These are phyloP conservation scores for Drosophila peninsularis DNA, from an alignment of 2,888 invertebrate species.

Conservation along the genomic window DNA sequence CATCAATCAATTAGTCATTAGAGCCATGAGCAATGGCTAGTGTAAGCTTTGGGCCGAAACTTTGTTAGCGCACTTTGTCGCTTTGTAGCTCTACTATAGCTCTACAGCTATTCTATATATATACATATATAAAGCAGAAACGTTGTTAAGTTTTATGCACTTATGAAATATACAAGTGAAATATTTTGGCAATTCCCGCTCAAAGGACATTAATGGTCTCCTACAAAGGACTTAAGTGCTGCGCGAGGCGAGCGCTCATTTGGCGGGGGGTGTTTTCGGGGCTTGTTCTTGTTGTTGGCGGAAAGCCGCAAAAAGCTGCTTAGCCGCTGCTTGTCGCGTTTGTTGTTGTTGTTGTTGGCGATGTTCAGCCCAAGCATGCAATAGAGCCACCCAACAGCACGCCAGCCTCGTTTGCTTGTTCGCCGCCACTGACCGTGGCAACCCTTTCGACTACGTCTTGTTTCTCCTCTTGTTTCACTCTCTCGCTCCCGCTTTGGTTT, in stretches of 20 bases:
- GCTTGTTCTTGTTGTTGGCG: slow-evolving; percentile 11
- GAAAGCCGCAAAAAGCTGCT: slow-evolving; percentile 54
- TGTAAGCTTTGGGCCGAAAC: neutral
- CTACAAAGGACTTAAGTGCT: slow-evolving; percentile 34
- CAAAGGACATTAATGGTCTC: slow-evolving; percentile 44
- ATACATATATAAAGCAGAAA: slow-evolving; percentile 21
- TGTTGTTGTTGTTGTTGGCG: slow-evolving; percentile 30
- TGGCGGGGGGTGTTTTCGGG: neutral
- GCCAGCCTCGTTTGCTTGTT: neutral
- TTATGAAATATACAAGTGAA: slow-evolving; percentile 18
- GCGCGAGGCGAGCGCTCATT: neutral
- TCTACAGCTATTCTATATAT: no score
- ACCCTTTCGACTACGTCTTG: neutral
- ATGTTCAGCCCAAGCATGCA: slow-evolving; percentile 54
- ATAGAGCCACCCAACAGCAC: neutral
- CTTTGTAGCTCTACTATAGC: neutral
- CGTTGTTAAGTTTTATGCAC: slow-evolving; percentile 48
- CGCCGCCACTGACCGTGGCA: slow-evolving; percentile 3
- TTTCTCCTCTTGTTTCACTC: neutral
- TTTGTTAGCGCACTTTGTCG: neutral
- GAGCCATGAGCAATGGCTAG: neutral
- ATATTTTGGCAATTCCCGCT: slow-evolving; percentile 29
- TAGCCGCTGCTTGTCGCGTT: slow-evolving; percentile 46
- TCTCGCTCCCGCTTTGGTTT: neutral
- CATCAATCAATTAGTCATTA: slow-evolving; percentile 1